Base-by-base conservation (phyloP, 2,113 vertebrate species). In the Centropus bengalensis region DNA sequence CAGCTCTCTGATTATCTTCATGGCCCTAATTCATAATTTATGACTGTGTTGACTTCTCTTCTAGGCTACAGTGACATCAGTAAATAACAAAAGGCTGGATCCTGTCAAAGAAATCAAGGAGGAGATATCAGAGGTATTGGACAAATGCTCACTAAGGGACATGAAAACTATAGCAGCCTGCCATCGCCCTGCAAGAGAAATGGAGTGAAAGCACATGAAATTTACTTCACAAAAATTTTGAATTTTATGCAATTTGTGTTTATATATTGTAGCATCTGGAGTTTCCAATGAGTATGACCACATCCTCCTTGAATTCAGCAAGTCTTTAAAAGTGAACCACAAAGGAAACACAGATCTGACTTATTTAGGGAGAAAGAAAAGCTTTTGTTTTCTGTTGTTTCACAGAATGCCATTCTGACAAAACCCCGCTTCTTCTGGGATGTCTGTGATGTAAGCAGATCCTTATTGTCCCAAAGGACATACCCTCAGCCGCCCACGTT, bases 11-110 rank as follows among this genome's bases (percentile, higher is more conserved):
- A 44, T 44, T 44, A 44, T 44, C 42, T 44, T 44, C 16, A 11
- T 44, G 42, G 42, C 42, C 42, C 42, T 44, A 44, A 44, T 45
- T 71, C 56, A 38, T 97, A 93, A 97, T 95, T 97, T 83, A 92
- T 28, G 12, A 71, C 67, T 49, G 44, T 91, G 84, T 95, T 96
- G 89, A 91, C 93, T 94, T 95, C 82, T 96, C 96, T 97, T 92
- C 93, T 89, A 93, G 95, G 91, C 86, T 96, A 95, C 94, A 92
- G 75, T 94, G 94, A 95, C 94, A 94, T 91, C 94, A 94, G 86
- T 94, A 92, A 95, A 94, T 87, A 93, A 95, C 80, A 92, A 86
- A 96, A 91, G 76, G 87, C 67, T 82, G 70, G 73, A 64, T 88
- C 59, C 84, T 93, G 85, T 89, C 77, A 92, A 90, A 89, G 81